Conservation (phyloP, 2,797 vertebrate genomes). For the Numenius phaeopus region DNA sequence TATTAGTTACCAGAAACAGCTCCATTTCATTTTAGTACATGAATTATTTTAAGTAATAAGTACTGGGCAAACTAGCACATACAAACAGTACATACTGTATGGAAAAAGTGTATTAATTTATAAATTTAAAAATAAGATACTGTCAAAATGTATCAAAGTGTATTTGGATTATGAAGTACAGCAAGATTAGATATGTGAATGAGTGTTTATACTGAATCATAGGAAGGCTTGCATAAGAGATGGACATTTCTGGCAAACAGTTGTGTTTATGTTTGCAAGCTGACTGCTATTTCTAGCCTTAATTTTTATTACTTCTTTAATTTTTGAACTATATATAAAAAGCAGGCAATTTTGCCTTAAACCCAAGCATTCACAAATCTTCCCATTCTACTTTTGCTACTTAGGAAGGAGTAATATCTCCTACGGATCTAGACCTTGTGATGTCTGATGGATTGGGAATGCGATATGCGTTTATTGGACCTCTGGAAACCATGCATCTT, state of each 20-base stretch:
- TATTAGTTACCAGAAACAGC: not conserved
- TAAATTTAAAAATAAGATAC: not conserved
- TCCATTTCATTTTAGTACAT: not conserved
- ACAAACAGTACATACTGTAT: not conserved
- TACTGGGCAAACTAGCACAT: not conserved
- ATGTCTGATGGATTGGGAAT: slow-evolving; percentile 97
- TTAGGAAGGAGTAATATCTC: slow-evolving; percentile 92
- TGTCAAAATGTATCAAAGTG: not conserved
- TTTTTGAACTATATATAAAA: not conserved
- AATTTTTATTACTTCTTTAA: not conserved
- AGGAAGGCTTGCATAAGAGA: not conserved
- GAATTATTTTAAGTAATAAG: not conserved
- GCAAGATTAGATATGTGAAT: not conserved
- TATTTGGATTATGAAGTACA: not conserved
- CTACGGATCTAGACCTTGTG: slow-evolving; percentile 93
- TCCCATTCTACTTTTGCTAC: not conserved
- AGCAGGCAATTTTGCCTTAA: not conserved
- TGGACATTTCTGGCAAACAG: not conserved
- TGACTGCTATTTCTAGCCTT: not conserved
- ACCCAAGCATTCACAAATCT: not conserved
- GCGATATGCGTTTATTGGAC: slow-evolving; percentile 96
- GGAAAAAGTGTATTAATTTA: not conserved
- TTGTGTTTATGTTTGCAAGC: not conserved
- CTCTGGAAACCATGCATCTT: slow-evolving; percentile 97
- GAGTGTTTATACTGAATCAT: not conserved